Percentiles rank a stretch among this genome's conserved stretches.
Conservation (phyloP, 2,888 invertebrate genomes). For the Tenthredo mesomela region DNA sequence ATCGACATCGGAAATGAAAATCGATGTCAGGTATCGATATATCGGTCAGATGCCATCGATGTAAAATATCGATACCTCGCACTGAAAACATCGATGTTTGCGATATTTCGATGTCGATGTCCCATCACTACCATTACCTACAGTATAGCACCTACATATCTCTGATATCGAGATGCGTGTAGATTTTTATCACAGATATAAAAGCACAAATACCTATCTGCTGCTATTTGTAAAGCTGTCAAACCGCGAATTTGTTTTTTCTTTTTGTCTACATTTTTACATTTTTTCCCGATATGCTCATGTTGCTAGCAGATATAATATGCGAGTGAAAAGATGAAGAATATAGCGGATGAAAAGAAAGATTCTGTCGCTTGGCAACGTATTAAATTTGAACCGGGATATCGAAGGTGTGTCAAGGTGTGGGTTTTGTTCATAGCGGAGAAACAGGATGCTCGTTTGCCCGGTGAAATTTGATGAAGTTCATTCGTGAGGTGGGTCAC, state of each 20-base stretch:
- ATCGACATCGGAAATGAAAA: no score
- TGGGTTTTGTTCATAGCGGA: constrained; percentile 30
- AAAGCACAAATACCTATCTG: not conserved
- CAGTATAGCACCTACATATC: not conserved
- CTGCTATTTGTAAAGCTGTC: not conserved
- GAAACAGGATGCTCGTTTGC: constrained; percentile 29
- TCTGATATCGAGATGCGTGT: not conserved
- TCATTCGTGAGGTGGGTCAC: not conserved
- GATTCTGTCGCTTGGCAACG: constrained; percentile 43
- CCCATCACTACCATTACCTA: no score
- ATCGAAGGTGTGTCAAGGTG: constrained; percentile 28
- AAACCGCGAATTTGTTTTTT: not conserved
- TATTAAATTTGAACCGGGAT: constrained; percentile 35
- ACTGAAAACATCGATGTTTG: no score
- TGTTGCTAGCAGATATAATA: no score
- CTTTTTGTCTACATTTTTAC: no score
- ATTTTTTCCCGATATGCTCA: not conserved
- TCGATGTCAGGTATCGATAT: no score
- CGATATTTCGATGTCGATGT: no score
- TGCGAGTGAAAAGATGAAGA: not conserved
- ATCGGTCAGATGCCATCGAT: no score
- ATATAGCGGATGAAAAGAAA: not conserved
- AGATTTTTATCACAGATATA: not conserved
- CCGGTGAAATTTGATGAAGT: constrained; percentile 29
- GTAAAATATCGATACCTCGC: no score